These are phyloP conservation scores for Xerus rutilus DNA, from an alignment of 2,797 vertebrate genomes.

Conservation along the genomic window DNA sequence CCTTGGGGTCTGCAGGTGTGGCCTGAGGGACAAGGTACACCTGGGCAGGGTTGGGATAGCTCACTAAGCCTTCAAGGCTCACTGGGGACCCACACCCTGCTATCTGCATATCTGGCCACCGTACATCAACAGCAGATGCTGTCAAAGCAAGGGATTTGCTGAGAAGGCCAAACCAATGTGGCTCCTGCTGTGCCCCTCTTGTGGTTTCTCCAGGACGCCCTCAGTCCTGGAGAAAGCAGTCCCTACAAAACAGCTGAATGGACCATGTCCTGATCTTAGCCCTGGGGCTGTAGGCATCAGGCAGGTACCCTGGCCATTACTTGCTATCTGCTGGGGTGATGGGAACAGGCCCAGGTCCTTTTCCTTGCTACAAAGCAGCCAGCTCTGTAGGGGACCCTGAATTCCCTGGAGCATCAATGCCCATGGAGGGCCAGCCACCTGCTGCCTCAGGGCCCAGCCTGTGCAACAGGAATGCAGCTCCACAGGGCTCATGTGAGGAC, in stretches of 20 bases:
- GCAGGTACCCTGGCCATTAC: background rate
- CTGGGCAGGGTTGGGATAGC: too few species aligned
- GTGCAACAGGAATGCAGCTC: background rate
- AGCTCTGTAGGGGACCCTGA: too few species aligned
- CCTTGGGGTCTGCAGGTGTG: background rate
- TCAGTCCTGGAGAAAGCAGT: too few species aligned
- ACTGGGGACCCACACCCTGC: too few species aligned
- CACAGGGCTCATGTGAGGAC: too few species aligned
- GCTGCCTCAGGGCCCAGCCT: background rate
- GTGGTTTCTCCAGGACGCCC: background rate
- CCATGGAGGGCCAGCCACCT: rapidly evolving
- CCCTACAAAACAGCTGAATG: background rate
- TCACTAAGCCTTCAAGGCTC: background rate
- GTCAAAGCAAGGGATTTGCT: rapidly evolving
- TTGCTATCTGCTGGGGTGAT: background rate
- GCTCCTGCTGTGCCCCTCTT: rapidly evolving
- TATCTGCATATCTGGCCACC: too few species aligned
- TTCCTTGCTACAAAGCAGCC: too few species aligned
- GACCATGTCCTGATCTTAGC: too few species aligned
- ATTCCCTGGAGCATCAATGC: background rate
- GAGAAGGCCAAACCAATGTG: rapidly evolving
- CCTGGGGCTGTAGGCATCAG: rapidly evolving
- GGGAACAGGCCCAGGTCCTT: background rate
- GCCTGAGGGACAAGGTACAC: background rate
- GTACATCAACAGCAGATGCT: too few species aligned